These are phyloP conservation scores for Acheta domesticus DNA, from an alignment of 2,888 invertebrate species.

Conservation along the genomic window DNA sequence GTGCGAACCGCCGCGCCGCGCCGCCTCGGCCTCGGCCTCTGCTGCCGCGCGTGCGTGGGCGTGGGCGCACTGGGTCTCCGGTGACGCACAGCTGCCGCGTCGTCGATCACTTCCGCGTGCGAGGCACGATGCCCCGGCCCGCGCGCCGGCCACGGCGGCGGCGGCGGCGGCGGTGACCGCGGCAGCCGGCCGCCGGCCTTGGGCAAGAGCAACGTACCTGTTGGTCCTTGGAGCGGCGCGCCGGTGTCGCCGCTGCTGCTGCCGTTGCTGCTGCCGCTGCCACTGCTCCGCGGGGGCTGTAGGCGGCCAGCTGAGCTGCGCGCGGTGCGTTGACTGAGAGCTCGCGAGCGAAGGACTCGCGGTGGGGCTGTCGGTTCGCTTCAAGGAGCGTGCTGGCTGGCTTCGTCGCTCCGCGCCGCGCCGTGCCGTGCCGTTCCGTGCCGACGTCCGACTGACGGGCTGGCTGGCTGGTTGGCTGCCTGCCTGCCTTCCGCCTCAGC, in stretches of 20 bases:
- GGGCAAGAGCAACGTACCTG: constrained; percentile 34
- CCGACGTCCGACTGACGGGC: too few species aligned
- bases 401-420: too few species aligned
- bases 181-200: constrained; percentile 29
- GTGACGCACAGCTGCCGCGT: background rate
- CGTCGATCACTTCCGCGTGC: background rate
- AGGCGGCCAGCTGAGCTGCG: background rate
- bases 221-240: constrained; percentile 29
- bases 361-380: too few species aligned
- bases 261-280: background rate
- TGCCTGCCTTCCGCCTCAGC: too few species aligned
- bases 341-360: too few species aligned
- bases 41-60: background rate
- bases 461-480: too few species aligned
- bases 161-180: background rate
- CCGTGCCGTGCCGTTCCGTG: too few species aligned
- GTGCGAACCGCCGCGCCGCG: background rate
- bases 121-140: background rate
- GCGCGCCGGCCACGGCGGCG: background rate
- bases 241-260: background rate
- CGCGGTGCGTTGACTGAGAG: constrained; percentile 21
- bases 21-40: background rate
- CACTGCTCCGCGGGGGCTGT: background rate
- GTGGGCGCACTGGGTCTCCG: background rate
- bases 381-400: too few species aligned